Evolutionary conservation across 2,888 invertebrate species (phyloP), one percentile per base, ranked within the genome.

Genomic region (Euzetes globulus): DNA sequence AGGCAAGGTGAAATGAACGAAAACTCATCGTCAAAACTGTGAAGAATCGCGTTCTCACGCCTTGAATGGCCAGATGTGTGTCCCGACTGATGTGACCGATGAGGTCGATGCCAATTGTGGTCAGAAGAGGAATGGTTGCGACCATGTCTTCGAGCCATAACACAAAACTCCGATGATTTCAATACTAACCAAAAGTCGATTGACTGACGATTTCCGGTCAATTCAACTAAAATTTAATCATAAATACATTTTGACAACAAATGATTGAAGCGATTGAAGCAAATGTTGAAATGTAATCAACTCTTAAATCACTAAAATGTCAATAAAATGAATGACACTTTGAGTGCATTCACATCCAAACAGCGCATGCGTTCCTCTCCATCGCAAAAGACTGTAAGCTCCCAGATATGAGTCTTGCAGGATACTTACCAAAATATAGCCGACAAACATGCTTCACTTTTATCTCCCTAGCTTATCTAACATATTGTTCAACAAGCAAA

Each of bases 1-100:
- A 92, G 90, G 84, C 91, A 91, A 71, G 91, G 89, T 83, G 91
- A 91, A 80, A 92, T 91, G 81, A 90, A 1, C 90, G 75, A 75
- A 50, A 74, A 77, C 7, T 74, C 72, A 29, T 76, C 76, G 60
- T 77, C 76, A 27, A 45, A 72, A 37, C 27, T 37, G 17, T 74
- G 65, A 22, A 75, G 33, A 27, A 68, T 70, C 1, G 70, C 70
- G 15, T 70, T 45, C 15, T 22, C 25, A 11, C 70, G 45, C 45
- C 22, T 11, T 22, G 70, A 25, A 9, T 70, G 70, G 25, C 45
- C 41, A 4, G 70, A 41, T 0, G n/a, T 25, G 19, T 70, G 70
- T 15, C 25, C 41, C 41, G 65, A 11, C n/a, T 65, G 65, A 19
- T 27, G 65, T 1, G 70, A 70, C 19, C 27, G 63, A 27, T 65